Evolutionary conservation across 2,888 invertebrate genomes (phyloP), one percentile per base, ranked within the genome.

Genomic region (Amiota minor): DNA sequence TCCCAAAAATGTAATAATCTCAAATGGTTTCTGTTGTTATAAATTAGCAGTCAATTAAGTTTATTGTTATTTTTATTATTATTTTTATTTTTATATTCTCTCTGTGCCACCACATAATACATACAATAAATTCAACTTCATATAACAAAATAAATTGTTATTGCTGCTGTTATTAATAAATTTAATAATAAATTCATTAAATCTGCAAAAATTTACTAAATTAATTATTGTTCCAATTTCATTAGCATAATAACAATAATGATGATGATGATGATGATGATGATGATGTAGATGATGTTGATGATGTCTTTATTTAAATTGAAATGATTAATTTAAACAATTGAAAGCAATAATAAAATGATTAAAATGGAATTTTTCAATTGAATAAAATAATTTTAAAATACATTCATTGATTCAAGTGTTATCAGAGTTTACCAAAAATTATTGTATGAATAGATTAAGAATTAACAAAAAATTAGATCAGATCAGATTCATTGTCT

Each of bases 241-340:
- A 35, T 35, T 35, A 35, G 35, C 35, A 35, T 35, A 35, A 35
- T 35, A 35, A 35, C 35, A 35, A 35, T 35, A 35, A 23, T 23
- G 3, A 23, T 23, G 3, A 23, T 23, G 23, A 23, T 23, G 3
- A 23, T 23, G 23, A 23, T 23, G 23, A 3, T 23, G 3, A 35
- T 35, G 35, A 0, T 35, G 35, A 35, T 35, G 35, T 1, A 6
- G 2, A 35, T 35, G 35, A 4, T 35, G 35, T 6, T 35, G 2
- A 6, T 69, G 35, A 72, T 69, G 50, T 16, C 68, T 59, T 49
- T 69, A 69, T 69, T 69, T 69, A 35, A 69, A 72, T 69, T 72
- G 53, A 53, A 35, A 46, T 35, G 12, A 72, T 72, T 72, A 61
- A 72, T 72, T 47, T 18, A 62, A 59, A 12, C 45, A 45, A 62